These are phyloP conservation scores for Myxocyprinus asiaticus DNA, from an alignment of 2,113 vertebrate species.

Conservation along the genomic window DNA sequence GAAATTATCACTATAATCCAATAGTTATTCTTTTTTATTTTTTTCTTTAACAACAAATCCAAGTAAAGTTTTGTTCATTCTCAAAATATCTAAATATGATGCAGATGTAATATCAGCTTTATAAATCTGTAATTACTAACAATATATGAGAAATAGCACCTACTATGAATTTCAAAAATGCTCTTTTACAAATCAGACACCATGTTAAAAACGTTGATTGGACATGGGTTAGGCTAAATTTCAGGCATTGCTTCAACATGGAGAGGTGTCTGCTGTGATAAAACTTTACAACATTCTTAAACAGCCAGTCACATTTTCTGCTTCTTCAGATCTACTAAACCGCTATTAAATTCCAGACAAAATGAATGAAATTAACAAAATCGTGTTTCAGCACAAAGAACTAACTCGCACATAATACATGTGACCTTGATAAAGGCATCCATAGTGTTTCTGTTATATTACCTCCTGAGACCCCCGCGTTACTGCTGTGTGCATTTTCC, in stretches of 20 bases:
- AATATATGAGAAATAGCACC: no score
- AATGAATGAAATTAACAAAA: constrained; percentile 22
- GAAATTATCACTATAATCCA: neutral
- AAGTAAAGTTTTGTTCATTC: neutral
- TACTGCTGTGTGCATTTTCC: no score
- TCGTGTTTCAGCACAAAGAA: neutral
- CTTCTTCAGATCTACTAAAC: constrained; percentile 23
- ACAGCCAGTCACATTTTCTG: constrained; percentile 45
- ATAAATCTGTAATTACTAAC: neutral
- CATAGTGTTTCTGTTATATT: constrained; percentile 11
- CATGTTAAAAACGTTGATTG: neutral
- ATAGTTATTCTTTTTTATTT: neutral
- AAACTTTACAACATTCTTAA: constrained; percentile 52
- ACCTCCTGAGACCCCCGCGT: neutral
- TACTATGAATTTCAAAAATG: neutral
- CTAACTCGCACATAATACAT: constrained; percentile 2
- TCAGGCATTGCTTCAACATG: constrained; percentile 47
- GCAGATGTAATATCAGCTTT: neutral
- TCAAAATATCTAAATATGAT: neutral
- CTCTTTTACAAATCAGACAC: constrained; percentile 11
- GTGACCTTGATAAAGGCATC: constrained; percentile 42
- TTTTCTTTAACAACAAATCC: neutral
- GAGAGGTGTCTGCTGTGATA: constrained; percentile 52
- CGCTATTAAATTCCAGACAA: constrained; percentile 56
- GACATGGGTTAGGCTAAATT: neutral